Evolutionary conservation across 2,888 invertebrate genomes (phyloP), one percentile per base, ranked within the genome.

Genomic region (Clanis bilineata): DNA sequence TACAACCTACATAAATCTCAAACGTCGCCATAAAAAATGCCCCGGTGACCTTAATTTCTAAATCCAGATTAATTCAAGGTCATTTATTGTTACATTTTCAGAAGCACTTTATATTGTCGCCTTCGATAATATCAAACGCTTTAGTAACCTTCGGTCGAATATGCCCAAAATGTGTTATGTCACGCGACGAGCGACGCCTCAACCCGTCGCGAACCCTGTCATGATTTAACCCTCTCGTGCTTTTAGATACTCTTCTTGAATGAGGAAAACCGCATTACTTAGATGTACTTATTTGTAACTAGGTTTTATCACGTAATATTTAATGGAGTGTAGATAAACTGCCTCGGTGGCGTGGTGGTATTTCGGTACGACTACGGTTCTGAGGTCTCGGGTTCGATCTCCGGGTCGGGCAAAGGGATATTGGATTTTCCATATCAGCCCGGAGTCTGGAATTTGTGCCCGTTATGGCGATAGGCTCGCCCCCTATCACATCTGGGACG

Each of bases 121-220:
- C 56, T 65, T 64, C 66, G 74, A 75, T 75, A 73, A 62, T 69
- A 71, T 75, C 74, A 59, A 71, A 67, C 70, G 62, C 74, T 71
- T 72, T 75, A 65, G 68, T 71, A 72, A 69, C 76, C 74, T 75
- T 74, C 69, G 54, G 28, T 74, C 70, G 54, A 22, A 18, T 47
- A 39, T 18, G 18, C 38, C 25, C 39, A 18, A 69, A 76, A 70
- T 76, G 72, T 66, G 64, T 68, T 63, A 69, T 65, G 72, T 76
- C 85, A 85, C 86, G 86, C 86, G 74, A 82, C 63, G 67, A 18
- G 51, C 51, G 58, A 51, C 39, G 58, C 22, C 18, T 39, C 59
- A 64, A 66, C 61, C 62, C 66, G 72, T 68, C 66, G 23, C 28
- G 39, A 58, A 51, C 63, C 64, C 67, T 74, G 76, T 79, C 81